Base-by-base conservation (phyloP, 1,140 invertebrate species). In the Zelostemma sp. region DNA sequence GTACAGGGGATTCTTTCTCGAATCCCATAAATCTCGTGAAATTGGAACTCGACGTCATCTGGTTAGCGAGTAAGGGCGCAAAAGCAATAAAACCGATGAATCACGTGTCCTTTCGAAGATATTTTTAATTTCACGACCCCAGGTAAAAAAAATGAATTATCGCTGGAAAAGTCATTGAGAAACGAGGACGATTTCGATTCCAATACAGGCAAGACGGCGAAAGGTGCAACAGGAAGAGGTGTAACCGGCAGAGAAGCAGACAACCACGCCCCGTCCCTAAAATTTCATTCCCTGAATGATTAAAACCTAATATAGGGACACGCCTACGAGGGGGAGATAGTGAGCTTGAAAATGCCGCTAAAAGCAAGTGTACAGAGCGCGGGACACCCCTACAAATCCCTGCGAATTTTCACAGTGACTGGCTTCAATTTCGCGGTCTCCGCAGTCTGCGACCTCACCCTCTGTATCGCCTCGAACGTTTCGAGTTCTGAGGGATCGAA, bases 231-330 rank as follows among this genome's bases (percentile, higher is more conserved):
- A 80, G 79, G 80, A 83, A 82, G 75, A 75, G 80, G 79, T 83
- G 83, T 80, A 70, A 70, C 83, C 83, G 80, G 77, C 47, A 83
- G 79, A 78, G 74, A 50, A 74, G 79, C 81, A 84, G 82, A 84
- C 80, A 82, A 81, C 80, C 82, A 84, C 83, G 83, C 83, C 83
- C 53, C 75, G 73, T 76, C 69, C 76, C 80, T 77, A 80, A 82
- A 84, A 84, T 81, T 82, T 83, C 80, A 81, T 82, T 76, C 76
- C 76, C 73, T 82, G 80, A 85, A 84, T 83, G 81, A 85, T 85
- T 85, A 84, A 85, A 85, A 83, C 79, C 80, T 84, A 85, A 85
- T 85, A 83, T 79, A 79, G 72, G 61, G 79, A 82, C 80, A 85
- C 83, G 82, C 83, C 83, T 81, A 81, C 75, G 66, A 60, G 46